Evolutionary conservation across 2,113 vertebrate genomes (phyloP).

Genomic region (Seriola rivoliana): DNA sequence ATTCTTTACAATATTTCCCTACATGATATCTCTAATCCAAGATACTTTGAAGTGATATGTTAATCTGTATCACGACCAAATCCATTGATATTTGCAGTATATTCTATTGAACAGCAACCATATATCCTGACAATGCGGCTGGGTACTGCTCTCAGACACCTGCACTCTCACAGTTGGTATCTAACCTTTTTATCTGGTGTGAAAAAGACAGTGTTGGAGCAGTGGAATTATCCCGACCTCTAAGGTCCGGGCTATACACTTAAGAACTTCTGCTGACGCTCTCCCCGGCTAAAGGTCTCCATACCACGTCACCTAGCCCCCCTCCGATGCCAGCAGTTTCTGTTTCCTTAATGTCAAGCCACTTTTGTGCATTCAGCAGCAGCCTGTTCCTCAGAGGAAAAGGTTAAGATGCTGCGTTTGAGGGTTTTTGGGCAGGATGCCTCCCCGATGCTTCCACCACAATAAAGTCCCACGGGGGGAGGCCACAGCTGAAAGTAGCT

Average conservation of each 20-base stretch:
- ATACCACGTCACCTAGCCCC: conserved; percentile 56
- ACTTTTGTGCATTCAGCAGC: conserved; percentile 84
- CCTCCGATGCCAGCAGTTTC: conserved; percentile 70
- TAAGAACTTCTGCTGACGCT: conserved; percentile 74
- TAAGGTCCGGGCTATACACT: conserved; percentile 41
- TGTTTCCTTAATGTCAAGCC: conserved; percentile 84
- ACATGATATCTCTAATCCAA: neutral
- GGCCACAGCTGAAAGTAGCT: conserved; percentile 74
- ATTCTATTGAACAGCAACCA: neutral
- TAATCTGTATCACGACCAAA: neutral
- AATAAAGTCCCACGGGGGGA: conserved; percentile 55
- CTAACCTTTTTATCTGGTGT: conserved; percentile 62
- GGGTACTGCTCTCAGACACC: conserved; percentile 21
- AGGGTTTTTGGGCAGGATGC: conserved; percentile 67
- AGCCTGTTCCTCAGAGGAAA: conserved; percentile 79
- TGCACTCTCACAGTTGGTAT: conserved; percentile 47
- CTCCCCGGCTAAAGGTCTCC: conserved; percentile 77
- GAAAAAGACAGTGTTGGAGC: conserved; percentile 49
- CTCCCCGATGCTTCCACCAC: conserved; percentile 53
- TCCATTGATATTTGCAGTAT: neutral
- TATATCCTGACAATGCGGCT: neutral
- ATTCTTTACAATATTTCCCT: neutral
- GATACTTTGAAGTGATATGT: neutral
- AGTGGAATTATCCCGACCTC: conserved; percentile 62
- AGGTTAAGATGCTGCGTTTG: conserved; percentile 83